A percentile compares a stretch with the other conserved stretches of the same genome.
These are phyloP conservation scores for Magallana nippona DNA, from an alignment of 2,888 invertebrate species.

Conservation along the genomic window DNA sequence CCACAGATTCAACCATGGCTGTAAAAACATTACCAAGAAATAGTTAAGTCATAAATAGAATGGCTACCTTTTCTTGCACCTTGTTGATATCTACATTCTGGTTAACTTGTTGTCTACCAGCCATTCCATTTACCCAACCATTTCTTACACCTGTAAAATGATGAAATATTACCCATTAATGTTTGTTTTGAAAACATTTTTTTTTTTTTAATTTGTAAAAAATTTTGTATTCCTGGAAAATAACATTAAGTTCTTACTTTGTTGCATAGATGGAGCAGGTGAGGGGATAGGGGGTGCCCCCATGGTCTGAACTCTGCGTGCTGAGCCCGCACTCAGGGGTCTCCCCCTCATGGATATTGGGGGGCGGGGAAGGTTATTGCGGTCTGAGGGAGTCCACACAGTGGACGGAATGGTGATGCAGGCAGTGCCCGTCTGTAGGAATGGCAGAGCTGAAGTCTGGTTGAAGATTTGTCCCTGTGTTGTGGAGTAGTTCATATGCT, in stretches of 20 bases:
- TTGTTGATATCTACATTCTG: slow-evolving; percentile 29
- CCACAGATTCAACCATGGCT: too few species aligned
- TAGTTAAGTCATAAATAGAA: too few species aligned
- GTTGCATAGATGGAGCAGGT: slow-evolving; percentile 38
- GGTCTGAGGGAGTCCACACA: slow-evolving; percentile 61
- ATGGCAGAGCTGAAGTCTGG: slow-evolving; percentile 54
- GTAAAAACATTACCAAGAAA: too few species aligned
- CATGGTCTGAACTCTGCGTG: slow-evolving; percentile 49
- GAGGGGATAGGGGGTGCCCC: slow-evolving; percentile 43
- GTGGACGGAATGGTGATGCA: slow-evolving; percentile 58
- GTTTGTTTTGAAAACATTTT: too few species aligned
- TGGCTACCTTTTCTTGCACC: slow-evolving; percentile 49
- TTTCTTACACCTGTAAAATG: slow-evolving; percentile 31
- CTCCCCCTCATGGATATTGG: slow-evolving; percentile 73
- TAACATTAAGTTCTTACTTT: too few species aligned
- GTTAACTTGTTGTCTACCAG: slow-evolving; percentile 30
- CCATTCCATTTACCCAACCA: slow-evolving; percentile 40
- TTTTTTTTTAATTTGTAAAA: too few species aligned
- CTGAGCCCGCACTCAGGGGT: slow-evolving; percentile 76
- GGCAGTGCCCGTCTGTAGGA: slow-evolving; percentile 60
- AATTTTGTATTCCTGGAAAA: too few species aligned
- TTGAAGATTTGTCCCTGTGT: slow-evolving; percentile 26
- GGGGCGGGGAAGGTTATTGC: slow-evolving; percentile 64
- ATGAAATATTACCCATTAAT: background rate
- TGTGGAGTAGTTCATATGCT: slow-evolving; percentile 38